Evolutionary conservation across 2,888 invertebrate species (phyloP), one percentile per base, ranked within the genome.

Genomic region (Diachrysia chrysitis): DNA sequence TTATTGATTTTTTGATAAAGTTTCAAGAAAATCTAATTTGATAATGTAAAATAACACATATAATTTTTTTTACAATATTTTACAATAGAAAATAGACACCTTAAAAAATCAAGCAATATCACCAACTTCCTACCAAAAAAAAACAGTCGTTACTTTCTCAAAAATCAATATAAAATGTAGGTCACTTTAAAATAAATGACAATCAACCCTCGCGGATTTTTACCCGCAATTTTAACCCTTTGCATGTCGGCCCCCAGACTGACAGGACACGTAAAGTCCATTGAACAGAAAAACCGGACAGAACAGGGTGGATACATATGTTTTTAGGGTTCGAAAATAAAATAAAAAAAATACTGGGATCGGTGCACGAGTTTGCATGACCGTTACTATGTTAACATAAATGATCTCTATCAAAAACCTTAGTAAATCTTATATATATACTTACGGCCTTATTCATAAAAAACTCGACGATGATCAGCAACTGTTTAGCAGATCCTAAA

Each of bases 221-320:
- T 79, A 79, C 76, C 83, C 75, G 80, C 83, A 86, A 84, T 85
- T 79, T 82, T 84, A 87, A 89, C 89, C 90, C 88, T 88, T 85
- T 83, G 83, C 68, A 58, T 67, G 71, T 61, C 71, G 73, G 77
- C 76, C 83, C 88, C 86, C 82, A 63, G 63, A 76, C 75, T 89
- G 91, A 91, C 91, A 90, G 88, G 84, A 91, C 92, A 92, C 77
- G 91, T 85, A 85, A 91, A 91, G 64, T 89, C 92, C 92, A 92
- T 92, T 91, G 88, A 86, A 81, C 83, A 83, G 83, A 84, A 76
- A 87, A 90, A 89, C 89, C 84, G 89, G 89, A 84, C 84, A 73
- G 58, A 23, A 53, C 62, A 69, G 58, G 70, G 66, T 21, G 57
- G 63, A 70, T 71, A 66, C 57, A 53, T 42, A n/a, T 58, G 62